Percentiles rank a stretch among this genome's conserved stretches.
These are phyloP conservation scores for Enteromius radiatus DNA, from an alignment of 2,797 vertebrate genomes.

Conservation along the genomic window DNA sequence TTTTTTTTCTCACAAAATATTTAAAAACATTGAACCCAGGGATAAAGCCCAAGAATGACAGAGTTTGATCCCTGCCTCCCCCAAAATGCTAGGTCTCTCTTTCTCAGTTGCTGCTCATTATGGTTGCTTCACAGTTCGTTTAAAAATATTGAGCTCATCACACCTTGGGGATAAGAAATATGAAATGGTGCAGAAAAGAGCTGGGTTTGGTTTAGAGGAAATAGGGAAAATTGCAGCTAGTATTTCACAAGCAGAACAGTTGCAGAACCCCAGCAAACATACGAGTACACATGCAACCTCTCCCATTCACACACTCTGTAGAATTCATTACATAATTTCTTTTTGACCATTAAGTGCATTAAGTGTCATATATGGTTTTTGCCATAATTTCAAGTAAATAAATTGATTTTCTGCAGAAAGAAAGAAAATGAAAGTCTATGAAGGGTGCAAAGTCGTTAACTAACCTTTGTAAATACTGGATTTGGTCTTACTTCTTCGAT, in stretches of 20 bases:
- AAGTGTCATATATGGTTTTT: constrained; percentile 62
- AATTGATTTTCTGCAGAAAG: constrained; percentile 58
- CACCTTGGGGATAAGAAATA: constrained; percentile 67
- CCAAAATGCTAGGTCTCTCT: constrained; percentile 60
- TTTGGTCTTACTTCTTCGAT: constrained; percentile 78
- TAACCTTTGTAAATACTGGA: constrained; percentile 77
- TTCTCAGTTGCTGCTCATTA: constrained; percentile 51
- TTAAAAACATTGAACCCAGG: constrained; percentile 73
- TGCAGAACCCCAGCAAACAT: constrained; percentile 59
- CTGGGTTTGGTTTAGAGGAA: constrained; percentile 55
- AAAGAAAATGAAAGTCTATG: constrained; percentile 64
- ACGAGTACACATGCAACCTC: constrained; percentile 80
- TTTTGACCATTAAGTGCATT: constrained; percentile 76
- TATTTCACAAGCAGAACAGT: constrained; percentile 63
- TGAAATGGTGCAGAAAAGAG: constrained; percentile 67
- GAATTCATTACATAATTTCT: constrained; percentile 67
- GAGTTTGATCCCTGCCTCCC: constrained; percentile 76
- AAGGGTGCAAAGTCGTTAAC: constrained; percentile 79
- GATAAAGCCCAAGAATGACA: constrained; percentile 74
- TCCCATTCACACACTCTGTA: constrained; percentile 74
- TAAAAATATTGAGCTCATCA: constrained; percentile 76
- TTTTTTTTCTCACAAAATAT: constrained; percentile 80
- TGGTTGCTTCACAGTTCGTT: constrained; percentile 78
- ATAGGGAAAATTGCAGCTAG: constrained; percentile 57
- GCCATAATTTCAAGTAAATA: constrained; percentile 78